Conservation (phyloP, 37 sponge, comb jelly and placozoan species). For the Haliclona indistincta region DNA sequence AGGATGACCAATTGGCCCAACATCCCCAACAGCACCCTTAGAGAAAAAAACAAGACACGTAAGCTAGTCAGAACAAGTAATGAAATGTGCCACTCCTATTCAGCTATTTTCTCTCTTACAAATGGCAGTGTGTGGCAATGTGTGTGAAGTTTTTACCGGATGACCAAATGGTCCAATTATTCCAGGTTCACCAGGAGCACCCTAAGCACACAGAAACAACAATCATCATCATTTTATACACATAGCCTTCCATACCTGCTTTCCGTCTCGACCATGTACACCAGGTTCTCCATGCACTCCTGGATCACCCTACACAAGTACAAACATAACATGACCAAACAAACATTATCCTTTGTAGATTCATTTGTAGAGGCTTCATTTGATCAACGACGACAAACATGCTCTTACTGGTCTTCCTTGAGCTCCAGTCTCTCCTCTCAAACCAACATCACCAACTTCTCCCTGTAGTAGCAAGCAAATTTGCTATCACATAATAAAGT, state of each 20-base stretch:
- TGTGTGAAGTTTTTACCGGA: neutral
- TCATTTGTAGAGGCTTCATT: constrained; percentile 47
- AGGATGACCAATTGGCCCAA: constrained; percentile 40
- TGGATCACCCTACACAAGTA: neutral
- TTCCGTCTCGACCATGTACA: constrained; percentile 7
- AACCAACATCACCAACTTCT: constrained; percentile 48
- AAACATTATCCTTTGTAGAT: neutral
- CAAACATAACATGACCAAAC: neutral
- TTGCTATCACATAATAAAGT: neutral
- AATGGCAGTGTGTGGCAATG: constrained; percentile 3
- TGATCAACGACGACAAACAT: constrained; percentile 38
- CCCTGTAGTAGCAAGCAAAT: constrained; percentile 15
- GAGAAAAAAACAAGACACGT: no score
- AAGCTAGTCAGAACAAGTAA: no score
- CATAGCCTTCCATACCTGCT: neutral
- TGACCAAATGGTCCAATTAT: constrained; percentile 4
- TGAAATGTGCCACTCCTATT: no score
- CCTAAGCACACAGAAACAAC: neutral
- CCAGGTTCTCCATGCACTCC: constrained; percentile 48
- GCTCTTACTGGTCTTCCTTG: constrained; percentile 51
- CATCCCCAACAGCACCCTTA: constrained; percentile 27
- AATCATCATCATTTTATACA: neutral
- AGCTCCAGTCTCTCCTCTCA: constrained; percentile 50
- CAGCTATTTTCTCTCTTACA: no score
- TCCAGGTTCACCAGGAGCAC: constrained; percentile 30